phyloP scores from a whole-genome alignment of 2,113 vertebrate genomes.

The Strix uralensis region DNA sequence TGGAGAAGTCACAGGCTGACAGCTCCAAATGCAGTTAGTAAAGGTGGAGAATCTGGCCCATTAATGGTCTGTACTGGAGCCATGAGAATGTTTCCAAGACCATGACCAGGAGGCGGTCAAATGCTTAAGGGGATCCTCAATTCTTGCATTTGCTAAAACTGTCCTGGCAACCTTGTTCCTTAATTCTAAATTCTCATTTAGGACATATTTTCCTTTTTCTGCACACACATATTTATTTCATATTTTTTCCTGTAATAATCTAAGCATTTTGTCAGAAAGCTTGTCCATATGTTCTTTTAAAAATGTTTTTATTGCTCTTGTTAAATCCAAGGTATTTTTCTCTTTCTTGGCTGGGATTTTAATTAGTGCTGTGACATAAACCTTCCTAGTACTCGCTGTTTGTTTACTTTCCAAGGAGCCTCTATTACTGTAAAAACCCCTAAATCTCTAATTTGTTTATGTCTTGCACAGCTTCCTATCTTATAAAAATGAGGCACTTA shows the following conservation, averaged over 20 bases:
- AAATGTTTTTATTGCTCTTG: slow-evolving; percentile 31
- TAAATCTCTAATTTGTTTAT: slow-evolving; percentile 17
- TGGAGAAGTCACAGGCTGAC: neutral
- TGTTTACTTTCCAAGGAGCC: slow-evolving; percentile 32
- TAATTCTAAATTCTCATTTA: neutral
- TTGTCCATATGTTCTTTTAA: slow-evolving; percentile 20
- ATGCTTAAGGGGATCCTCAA: neutral
- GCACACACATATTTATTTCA: neutral
- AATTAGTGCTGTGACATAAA: slow-evolving; percentile 24
- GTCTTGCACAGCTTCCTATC: neutral
- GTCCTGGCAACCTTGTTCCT: neutral
- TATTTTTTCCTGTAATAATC: neutral
- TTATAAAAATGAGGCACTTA: slow-evolving; percentile 26
- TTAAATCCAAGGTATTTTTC: slow-evolving; percentile 37
- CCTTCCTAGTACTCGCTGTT: neutral
- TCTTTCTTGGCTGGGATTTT: slow-evolving; percentile 13
- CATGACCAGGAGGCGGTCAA: neutral
- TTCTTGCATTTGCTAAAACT: neutral
- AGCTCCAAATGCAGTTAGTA: neutral
- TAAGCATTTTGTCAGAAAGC: neutral
- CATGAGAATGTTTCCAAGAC: neutral
- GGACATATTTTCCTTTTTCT: neutral
- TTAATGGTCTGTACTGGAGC: neutral
- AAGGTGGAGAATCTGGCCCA: neutral
- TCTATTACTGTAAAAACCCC: neutral